Conservation (phyloP, 2,113 vertebrate species). For the Myotis lucifugus region DNA sequence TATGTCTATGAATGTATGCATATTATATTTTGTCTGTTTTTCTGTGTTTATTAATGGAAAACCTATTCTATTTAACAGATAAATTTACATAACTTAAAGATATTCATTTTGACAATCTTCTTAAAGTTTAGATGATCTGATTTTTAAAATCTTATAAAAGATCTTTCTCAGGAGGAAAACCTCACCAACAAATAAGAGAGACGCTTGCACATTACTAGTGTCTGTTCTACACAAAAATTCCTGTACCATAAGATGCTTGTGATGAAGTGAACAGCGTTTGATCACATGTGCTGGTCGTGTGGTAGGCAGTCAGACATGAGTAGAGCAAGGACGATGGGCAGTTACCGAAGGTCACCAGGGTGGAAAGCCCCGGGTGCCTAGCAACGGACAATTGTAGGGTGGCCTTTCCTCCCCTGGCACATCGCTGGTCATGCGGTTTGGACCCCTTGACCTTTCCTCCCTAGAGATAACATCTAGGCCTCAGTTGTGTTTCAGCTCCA, state of each 20-base stretch:
- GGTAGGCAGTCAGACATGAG: too few species aligned
- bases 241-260: not conserved
- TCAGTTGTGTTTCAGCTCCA: too few species aligned
- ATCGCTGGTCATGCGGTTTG: too few species aligned
- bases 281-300: not conserved
- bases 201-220: not conserved
- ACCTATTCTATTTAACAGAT: not conserved
- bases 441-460: too few species aligned
- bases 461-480: too few species aligned
- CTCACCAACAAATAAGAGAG: not conserved
- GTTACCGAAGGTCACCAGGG: too few species aligned
- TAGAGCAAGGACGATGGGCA: too few species aligned
- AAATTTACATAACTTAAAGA: not conserved
- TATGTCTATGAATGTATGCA: not conserved
- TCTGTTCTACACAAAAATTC: not conserved
- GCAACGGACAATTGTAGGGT: too few species aligned
- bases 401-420: too few species aligned
- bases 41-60: not conserved
- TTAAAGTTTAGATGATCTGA: not conserved
- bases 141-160: not conserved
- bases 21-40: not conserved
- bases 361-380: too few species aligned
- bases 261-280: not conserved
- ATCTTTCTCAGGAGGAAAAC: not conserved
- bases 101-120: not conserved